These are phyloP conservation scores for Agrotis exclamationis DNA, from an alignment of 2,888 invertebrate species.

Conservation along the genomic window DNA sequence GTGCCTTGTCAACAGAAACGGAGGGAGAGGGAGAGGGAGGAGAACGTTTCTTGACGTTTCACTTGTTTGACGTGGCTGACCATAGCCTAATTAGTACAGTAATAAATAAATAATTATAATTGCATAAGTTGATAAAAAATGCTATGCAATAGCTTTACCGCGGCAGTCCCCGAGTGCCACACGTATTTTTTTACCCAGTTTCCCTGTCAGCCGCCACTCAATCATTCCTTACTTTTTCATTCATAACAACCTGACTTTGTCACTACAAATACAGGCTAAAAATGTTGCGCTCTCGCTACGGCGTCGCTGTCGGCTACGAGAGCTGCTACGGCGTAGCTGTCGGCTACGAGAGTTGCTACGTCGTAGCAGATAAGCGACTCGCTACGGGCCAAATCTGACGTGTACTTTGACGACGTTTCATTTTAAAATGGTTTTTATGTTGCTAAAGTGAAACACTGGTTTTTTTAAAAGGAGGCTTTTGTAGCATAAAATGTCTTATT, in stretches of 20 bases:
- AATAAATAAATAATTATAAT: too few relatives aligned
- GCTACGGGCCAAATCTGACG: constrained; percentile 30
- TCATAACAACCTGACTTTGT: not conserved
- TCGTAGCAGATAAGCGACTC: constrained; percentile 40
- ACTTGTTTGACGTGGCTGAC: too few relatives aligned
- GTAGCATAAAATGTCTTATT: not conserved
- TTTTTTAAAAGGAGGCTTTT: constrained; percentile 6
- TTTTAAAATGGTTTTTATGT: constrained; percentile 18
- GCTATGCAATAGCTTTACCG: too few relatives aligned
- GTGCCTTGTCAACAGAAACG: too few relatives aligned
- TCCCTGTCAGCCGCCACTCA: not conserved
- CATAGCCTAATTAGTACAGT: too few relatives aligned
- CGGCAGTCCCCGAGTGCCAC: too few relatives aligned
- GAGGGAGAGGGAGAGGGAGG: too few relatives aligned
- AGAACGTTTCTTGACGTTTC: too few relatives aligned
- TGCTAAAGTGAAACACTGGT: too few relatives aligned
- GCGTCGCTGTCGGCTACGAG: constrained; percentile 30
- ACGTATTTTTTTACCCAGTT: not conserved
- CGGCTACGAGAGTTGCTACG: constrained; percentile 18
- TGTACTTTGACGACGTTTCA: constrained; percentile 14
- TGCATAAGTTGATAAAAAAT: too few relatives aligned
- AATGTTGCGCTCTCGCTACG: constrained; percentile 12
- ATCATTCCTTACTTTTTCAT: not conserved
- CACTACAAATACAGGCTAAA: constrained; percentile 5
- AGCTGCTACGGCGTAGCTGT: constrained; percentile 25